Evolutionary conservation across 2,113 vertebrate species (phyloP).

Genomic region (Callorhinus ursinus): DNA sequence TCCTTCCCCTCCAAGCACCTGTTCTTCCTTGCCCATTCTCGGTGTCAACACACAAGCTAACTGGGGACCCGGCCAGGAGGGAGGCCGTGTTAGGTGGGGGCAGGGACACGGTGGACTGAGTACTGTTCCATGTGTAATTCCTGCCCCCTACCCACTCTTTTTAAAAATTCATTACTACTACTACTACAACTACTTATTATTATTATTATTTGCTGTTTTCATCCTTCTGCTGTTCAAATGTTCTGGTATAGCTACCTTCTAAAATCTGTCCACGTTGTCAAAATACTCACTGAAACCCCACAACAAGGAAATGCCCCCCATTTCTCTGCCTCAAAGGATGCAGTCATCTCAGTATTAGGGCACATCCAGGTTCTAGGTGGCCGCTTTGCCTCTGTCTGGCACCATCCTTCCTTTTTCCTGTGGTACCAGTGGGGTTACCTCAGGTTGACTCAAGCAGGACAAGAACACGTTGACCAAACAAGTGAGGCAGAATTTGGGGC

Average conservation of each 20-base stretch:
- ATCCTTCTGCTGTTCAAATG: not conserved
- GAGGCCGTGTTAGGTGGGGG: not conserved
- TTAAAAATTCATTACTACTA: not conserved
- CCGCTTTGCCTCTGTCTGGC: not conserved
- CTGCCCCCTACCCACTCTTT: not conserved
- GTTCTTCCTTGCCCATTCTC: too few species aligned
- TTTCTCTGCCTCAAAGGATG: not conserved
- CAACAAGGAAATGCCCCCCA: not conserved
- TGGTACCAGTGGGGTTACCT: not conserved
- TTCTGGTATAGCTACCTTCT: not conserved
- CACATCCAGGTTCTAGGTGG: too few species aligned
- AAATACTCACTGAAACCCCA: not conserved
- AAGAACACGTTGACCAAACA: not conserved
- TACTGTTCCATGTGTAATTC: not conserved
- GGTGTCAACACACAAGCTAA: not conserved
- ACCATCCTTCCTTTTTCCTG: not conserved
- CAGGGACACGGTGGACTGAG: not conserved
- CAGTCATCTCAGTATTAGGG: not conserved
- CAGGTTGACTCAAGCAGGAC: rapidly evolving
- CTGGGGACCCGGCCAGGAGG: not conserved
- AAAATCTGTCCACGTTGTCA: not conserved
- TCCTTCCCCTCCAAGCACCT: rapidly evolving
- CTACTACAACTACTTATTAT: not conserved
- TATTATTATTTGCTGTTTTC: not conserved
- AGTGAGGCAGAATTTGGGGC: not conserved